Conservation (phyloP, 2,797 vertebrate species). For the Rachycentron canadum region DNA sequence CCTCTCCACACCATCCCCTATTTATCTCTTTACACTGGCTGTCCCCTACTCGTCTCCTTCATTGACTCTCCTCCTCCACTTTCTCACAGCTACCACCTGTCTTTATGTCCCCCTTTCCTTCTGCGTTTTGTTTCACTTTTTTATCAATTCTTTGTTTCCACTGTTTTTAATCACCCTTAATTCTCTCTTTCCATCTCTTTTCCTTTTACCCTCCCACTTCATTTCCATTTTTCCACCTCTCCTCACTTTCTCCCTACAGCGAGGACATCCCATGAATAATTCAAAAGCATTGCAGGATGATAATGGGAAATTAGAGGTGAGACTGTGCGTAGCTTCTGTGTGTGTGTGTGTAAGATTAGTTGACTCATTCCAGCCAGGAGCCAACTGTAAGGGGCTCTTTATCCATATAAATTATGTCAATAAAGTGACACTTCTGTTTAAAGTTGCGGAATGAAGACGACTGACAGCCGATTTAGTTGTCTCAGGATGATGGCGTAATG, state of each 20-base stretch:
- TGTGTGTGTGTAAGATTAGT: conserved; percentile 50
- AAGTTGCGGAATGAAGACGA: conserved; percentile 58
- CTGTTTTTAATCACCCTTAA: conserved; percentile 44
- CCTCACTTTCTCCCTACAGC: conserved; percentile 55
- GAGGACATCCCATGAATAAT: conserved; percentile 74
- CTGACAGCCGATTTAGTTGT: conserved; percentile 65
- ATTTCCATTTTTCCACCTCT: conserved; percentile 59
- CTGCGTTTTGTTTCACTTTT: conserved; percentile 10
- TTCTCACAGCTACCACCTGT: conserved; percentile 9
- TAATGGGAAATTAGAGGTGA: conserved; percentile 81
- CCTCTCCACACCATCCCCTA: conserved; percentile 13
- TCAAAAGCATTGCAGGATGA: conserved; percentile 70
- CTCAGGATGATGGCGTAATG: conserved; percentile 63
- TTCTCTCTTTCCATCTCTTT: conserved; percentile 22
- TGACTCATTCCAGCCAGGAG: conserved; percentile 72
- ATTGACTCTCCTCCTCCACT: conserved; percentile 9
- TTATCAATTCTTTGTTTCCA: conserved; percentile 39
- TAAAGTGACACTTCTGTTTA: conserved; percentile 76
- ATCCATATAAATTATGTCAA: conserved; percentile 79
- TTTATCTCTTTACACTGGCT: conserved; percentile 12
- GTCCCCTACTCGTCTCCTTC: not conserved
- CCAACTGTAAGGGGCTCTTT: conserved; percentile 71
- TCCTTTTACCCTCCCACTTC: conserved; percentile 38
- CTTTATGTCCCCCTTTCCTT: not conserved
- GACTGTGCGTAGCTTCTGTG: conserved; percentile 47